Evolutionary conservation across 2,888 invertebrate species (phyloP), one percentile per base, ranked within the genome.

Genomic region (Yponomeuta sedellus): DNA sequence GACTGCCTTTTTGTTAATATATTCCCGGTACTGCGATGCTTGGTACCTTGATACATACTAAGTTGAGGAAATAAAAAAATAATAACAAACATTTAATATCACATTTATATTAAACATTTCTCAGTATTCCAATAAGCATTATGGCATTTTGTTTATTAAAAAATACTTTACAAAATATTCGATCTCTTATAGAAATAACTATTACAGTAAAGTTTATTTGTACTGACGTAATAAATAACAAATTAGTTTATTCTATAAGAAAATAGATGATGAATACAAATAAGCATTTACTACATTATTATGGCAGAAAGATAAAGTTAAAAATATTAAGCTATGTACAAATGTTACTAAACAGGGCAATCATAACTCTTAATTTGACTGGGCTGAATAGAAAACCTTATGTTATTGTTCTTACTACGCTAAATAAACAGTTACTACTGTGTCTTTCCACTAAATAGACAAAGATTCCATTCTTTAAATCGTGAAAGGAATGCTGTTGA

Each of bases 121-220:
- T 52, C 44, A 52, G 44, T 16, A 52, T 52, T 52, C 44, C 44
- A 52, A 52, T 52, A 52, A 52, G 44, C 44, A 52, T 52, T 52
- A 52, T 52, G 44, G 44, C 44, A 52, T 52, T 52, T 16, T 16
- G 44, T 16, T 52, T 52, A 12, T 52, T 52, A 52, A 52, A 34
- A 52, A 12, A 12, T 52, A 52, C 44, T 52, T 52, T 52, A 52
- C 8, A 52, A 52, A 52, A 52, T 52, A 52, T 52, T 16, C 16
- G 44, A 52, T 52, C 44, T 52, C 44, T 52, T 52, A 16, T 16
- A 12, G 16, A 52, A 34, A 8, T 5, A 52, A 52, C 16, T 16
- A 16, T 52, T 44, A 5, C 10, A 52, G 44, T 52, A 52, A 0
- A 12, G 44, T 52, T 52, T 52, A 16, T 16, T 16, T 52, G 44